These are phyloP conservation scores for Acanthosepion pharaonis DNA, from an alignment of 2,888 invertebrate genomes.

Conservation along the genomic window DNA sequence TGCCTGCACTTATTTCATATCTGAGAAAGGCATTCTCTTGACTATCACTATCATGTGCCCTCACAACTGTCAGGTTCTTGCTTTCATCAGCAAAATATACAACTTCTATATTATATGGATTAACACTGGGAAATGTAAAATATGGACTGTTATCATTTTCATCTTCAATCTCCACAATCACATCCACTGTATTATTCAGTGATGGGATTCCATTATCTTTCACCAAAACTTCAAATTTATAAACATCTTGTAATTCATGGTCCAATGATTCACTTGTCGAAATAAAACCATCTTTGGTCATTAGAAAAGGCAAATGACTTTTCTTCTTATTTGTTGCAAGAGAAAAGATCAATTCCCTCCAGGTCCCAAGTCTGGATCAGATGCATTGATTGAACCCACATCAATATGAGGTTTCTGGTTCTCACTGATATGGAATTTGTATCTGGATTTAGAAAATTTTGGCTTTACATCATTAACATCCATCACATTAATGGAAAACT, in stretches of 20 bases:
- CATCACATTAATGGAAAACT: neutral
- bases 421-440: neutral
- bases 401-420: neutral
- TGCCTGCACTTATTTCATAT: slow-evolving; percentile 21
- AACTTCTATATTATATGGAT: neutral
- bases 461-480: neutral
- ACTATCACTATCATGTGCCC: slow-evolving; percentile 15
- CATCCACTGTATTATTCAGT: slow-evolving; percentile 22
- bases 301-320: neutral
- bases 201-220: slow-evolving; percentile 13
- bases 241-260: slow-evolving; percentile 22
- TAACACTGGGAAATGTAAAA: slow-evolving; percentile 21
- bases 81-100: slow-evolving; percentile 10
- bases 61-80: slow-evolving; percentile 11
- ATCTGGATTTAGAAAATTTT: neutral
- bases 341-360: slow-evolving; percentile 14
- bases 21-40: slow-evolving; percentile 11
- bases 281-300: neutral
- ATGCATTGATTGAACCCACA: slow-evolving; percentile 1
- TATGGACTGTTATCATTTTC: slow-evolving; percentile 33
- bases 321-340: neutral
- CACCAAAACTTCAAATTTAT: slow-evolving; percentile 12
- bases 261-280: slow-evolving; percentile 8
- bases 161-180: slow-evolving; percentile 33
- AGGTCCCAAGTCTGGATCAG: slow-evolving; percentile 9